Percentiles rank a stretch among this genome's conserved stretches.
These are phyloP conservation scores for Eidolon helvum DNA, from an alignment of 2,113 vertebrate species.

Conservation along the genomic window DNA sequence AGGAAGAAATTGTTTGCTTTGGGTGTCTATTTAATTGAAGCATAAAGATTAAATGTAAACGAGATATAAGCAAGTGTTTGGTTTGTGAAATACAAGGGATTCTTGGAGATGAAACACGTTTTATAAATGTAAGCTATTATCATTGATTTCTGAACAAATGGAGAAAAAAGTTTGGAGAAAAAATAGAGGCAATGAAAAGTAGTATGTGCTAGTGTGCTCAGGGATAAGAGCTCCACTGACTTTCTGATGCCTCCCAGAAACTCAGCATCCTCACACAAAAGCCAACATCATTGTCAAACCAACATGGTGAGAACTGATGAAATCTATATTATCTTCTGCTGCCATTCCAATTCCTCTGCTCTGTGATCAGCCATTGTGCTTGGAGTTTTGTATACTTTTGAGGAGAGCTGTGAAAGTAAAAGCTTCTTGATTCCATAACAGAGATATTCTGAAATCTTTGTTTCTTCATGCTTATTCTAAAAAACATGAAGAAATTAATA, in stretches of 20 bases:
- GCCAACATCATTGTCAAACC: neutral
- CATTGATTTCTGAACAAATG: conserved; percentile 66
- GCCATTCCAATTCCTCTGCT: neutral
- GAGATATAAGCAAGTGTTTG: conserved; percentile 49
- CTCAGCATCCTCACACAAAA: neutral
- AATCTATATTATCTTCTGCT: neutral
- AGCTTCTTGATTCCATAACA: neutral
- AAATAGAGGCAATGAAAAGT: neutral
- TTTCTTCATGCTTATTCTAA: neutral
- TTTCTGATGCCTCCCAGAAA: neutral
- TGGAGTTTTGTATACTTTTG: neutral
- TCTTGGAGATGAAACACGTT: conserved; percentile 57
- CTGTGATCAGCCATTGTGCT: neutral
- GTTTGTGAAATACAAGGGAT: conserved; percentile 40
- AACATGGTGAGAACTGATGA: neutral
- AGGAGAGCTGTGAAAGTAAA: neutral
- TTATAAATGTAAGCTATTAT: conserved; percentile 72
- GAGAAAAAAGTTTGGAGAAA: conserved; percentile 38
- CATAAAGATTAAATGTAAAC: conserved; percentile 35
- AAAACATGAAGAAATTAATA: neutral
- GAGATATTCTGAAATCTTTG: neutral
- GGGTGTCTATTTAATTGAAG: conserved; percentile 55
- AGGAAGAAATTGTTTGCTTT: conserved; percentile 61
- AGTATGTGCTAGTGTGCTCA: fast-evolving
- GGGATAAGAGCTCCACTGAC: neutral